These are phyloP conservation scores for Acanthacorydalis orientalis DNA, from an alignment of 2,888 invertebrate species.

Conservation along the genomic window DNA sequence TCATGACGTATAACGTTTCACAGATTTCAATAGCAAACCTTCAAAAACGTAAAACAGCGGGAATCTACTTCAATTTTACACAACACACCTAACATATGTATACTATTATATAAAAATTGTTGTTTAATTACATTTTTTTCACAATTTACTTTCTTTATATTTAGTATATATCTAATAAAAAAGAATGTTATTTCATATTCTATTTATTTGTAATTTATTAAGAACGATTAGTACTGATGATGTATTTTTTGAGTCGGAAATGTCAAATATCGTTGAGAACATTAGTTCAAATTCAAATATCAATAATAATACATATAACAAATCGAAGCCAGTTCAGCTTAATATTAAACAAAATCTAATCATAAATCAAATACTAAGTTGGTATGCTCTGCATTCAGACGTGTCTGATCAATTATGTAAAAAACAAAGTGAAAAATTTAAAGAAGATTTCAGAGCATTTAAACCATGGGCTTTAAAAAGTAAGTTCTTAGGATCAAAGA, in stretches of 20 bases:
- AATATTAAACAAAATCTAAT: slow-evolving; percentile 19
- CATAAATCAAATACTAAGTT: slow-evolving; percentile 19
- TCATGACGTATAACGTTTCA: no score
- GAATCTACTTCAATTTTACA: no score
- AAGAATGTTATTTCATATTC: background rate
- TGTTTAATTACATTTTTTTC: no score
- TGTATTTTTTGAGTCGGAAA: background rate
- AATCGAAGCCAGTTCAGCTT: slow-evolving; percentile 14
- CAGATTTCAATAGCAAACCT: no score
- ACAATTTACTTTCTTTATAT: no score
- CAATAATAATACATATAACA: background rate
- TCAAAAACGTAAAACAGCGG: no score
- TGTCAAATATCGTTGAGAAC: no score
- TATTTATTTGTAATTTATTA: background rate
- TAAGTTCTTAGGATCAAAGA: no score
- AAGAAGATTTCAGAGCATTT: slow-evolving; percentile 15
- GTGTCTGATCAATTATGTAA: slow-evolving; percentile 14
- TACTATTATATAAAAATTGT: no score
- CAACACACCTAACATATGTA: no score
- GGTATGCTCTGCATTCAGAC: slow-evolving; percentile 15
- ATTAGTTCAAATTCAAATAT: no score
- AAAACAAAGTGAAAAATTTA: slow-evolving; percentile 17
- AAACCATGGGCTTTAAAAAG: slow-evolving; percentile 22
- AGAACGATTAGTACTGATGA: background rate
- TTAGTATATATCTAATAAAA: no score